A percentile compares a stretch with the other conserved stretches of the same genome.
Evolutionary conservation across 1,140 invertebrate species (phyloP).

Genomic region (Tetranychus urticae): DNA sequence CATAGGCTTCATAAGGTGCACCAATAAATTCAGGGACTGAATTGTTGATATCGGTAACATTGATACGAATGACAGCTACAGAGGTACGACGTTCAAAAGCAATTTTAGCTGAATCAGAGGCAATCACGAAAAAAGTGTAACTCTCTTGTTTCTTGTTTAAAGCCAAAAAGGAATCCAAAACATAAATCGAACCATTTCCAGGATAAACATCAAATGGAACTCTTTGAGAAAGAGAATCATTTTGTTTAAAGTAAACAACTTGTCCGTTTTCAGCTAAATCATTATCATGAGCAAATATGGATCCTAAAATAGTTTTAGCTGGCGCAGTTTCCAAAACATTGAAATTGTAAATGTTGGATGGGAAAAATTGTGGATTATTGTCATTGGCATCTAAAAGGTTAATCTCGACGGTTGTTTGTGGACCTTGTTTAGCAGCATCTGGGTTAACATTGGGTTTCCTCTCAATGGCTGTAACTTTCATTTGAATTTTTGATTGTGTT

Average conservation of each 20-base stretch:
- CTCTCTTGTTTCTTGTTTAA: slow-evolving; percentile 11
- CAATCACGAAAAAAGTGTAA: slow-evolving; percentile 17
- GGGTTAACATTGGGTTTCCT: slow-evolving; percentile 16
- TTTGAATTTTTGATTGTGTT: slow-evolving; percentile 22
- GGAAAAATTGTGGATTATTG: slow-evolving; percentile 57
- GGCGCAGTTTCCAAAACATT: slow-evolving; percentile 16
- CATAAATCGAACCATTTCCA: slow-evolving; percentile 16
- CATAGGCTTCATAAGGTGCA: slow-evolving; percentile 14
- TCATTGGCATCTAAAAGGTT: slow-evolving; percentile 61
- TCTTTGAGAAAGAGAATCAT: slow-evolving; percentile 13
- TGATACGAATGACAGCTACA: slow-evolving; percentile 15
- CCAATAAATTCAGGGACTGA: slow-evolving; percentile 14
- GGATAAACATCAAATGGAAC: slow-evolving; percentile 16
- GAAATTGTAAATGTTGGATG: slow-evolving; percentile 41
- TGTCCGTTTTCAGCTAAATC: slow-evolving; percentile 16
- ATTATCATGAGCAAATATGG: slow-evolving; percentile 15
- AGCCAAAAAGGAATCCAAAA: slow-evolving; percentile 10
- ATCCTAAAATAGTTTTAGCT: slow-evolving; percentile 13
- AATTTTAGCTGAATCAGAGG: slow-evolving; percentile 14
- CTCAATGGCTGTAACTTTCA: slow-evolving; percentile 13
- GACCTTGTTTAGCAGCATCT: slow-evolving; percentile 5
- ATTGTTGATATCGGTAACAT: slow-evolving; percentile 24
- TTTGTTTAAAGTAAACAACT: slow-evolving; percentile 23
- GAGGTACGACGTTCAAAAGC: slow-evolving; percentile 14
- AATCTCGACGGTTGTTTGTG: slow-evolving; percentile 21